A percentile compares a stretch with the other conserved stretches of the same genome.
Evolutionary conservation across 2,888 invertebrate genomes (phyloP).

Genomic region (Neoscelio sp.): DNA sequence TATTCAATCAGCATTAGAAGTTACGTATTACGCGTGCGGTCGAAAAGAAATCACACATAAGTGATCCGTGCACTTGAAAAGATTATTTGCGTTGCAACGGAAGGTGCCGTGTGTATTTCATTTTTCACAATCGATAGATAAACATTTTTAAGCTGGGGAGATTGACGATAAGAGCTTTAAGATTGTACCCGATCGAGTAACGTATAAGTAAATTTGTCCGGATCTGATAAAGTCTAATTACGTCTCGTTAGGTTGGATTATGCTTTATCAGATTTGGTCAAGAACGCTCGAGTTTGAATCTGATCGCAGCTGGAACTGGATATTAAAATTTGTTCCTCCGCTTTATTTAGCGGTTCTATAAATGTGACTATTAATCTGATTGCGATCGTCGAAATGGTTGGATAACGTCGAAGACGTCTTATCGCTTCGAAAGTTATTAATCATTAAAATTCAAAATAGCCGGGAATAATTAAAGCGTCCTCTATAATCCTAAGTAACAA

Average conservation of each 20-base stretch:
- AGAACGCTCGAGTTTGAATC: not conserved
- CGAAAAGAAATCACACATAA: slow-evolving; percentile 8
- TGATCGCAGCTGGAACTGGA: slow-evolving; percentile 1
- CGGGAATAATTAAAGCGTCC: slow-evolving; percentile 15
- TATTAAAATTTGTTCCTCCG: slow-evolving; percentile 1
- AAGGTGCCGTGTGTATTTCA: not conserved
- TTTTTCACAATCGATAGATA: not conserved
- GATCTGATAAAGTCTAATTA: slow-evolving; percentile 31
- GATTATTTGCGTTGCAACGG: slow-evolving; percentile 17
- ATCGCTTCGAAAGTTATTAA: too few relatives aligned
- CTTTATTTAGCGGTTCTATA: too few relatives aligned
- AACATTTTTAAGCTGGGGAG: not conserved
- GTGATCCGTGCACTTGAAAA: slow-evolving; percentile 6
- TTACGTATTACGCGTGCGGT: not conserved
- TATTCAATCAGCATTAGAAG: not conserved
- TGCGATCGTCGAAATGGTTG: too few relatives aligned
- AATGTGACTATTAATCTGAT: too few relatives aligned
- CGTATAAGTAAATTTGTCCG: slow-evolving; percentile 4
- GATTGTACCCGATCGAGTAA: slow-evolving; percentile 6
- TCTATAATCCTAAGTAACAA: slow-evolving; percentile 21
- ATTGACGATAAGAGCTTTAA: not conserved
- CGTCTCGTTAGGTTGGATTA: slow-evolving; percentile 21
- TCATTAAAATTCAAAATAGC: slow-evolving; percentile 36
- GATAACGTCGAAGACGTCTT: not conserved
- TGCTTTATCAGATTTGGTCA: slow-evolving; percentile 19